phyloP scores from a whole-genome alignment of 2,113 vertebrate species.

The Raja brachyura region DNA sequence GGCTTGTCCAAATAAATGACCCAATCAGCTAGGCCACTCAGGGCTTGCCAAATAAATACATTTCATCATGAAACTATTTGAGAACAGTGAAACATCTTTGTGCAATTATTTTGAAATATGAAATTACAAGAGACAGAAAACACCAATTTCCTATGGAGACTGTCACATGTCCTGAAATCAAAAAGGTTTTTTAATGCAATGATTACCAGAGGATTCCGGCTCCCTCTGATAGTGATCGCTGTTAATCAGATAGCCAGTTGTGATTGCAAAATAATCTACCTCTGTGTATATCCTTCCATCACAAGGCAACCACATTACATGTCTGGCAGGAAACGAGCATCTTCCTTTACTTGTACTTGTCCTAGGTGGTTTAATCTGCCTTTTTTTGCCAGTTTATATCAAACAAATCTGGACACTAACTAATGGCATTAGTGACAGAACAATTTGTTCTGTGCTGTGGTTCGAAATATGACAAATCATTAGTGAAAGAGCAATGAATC shows the following conservation, averaged over 20 bases:
- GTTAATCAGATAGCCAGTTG: constrained; percentile 45
- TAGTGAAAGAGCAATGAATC: too few species aligned
- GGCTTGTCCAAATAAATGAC: neutral
- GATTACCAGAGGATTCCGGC: constrained; percentile 45
- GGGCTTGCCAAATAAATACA: neutral
- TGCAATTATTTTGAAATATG: neutral
- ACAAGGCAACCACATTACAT: constrained; percentile 56
- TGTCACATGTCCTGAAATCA: neutral
- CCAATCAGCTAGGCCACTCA: neutral
- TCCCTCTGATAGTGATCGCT: constrained; percentile 55
- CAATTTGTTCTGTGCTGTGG: neutral
- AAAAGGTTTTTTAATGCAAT: constrained; percentile 39
- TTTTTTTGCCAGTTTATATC: constrained; percentile 5
- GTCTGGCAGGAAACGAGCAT: constrained; percentile 56
- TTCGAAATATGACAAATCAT: neutral
- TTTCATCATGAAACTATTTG: neutral
- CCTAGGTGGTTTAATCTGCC: neutral
- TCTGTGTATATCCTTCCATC: constrained; percentile 53
- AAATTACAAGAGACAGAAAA: neutral
- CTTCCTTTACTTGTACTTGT: constrained; percentile 20
- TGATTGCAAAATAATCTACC: constrained; percentile 47
- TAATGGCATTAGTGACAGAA: neutral
- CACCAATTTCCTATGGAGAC: neutral
- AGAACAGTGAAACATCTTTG: neutral
- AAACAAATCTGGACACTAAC: constrained; percentile 11